These are phyloP conservation scores for Brachyalestes nurse DNA, from an alignment of 2,797 vertebrate genomes.

Conservation along the genomic window DNA sequence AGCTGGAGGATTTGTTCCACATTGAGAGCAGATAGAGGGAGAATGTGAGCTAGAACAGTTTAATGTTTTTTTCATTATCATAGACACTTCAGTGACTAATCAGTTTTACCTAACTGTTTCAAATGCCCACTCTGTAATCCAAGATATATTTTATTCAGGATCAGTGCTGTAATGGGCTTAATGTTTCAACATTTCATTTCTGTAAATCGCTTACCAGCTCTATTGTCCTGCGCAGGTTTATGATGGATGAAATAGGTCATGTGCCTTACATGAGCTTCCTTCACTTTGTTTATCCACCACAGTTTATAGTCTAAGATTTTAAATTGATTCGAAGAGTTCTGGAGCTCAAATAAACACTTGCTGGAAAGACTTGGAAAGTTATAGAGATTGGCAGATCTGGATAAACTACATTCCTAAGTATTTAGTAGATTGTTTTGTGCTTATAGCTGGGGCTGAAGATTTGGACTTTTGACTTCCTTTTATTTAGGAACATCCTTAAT, in stretches of 20 bases:
- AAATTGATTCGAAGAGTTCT: not conserved
- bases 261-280: slow-evolving; percentile 16
- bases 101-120: not conserved
- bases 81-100: no score
- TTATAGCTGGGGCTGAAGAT: slow-evolving; percentile 3
- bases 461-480: not conserved
- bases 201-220: slow-evolving; percentile 6
- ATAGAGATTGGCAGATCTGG: not conserved
- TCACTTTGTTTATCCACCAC: not conserved
- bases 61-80: not conserved
- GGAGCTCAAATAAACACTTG: slow-evolving; percentile 19
- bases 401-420: slow-evolving; percentile 15
- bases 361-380: not conserved
- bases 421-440: not conserved
- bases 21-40: not conserved
- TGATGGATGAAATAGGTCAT: not conserved
- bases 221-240: not conserved
- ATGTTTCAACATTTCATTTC: not conserved
- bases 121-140: not conserved
- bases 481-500: slow-evolving; percentile 7
- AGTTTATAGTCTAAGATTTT: slow-evolving; percentile 6
- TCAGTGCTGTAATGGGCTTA: not conserved
- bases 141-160: slow-evolving; percentile 8
- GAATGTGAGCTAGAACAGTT: not conserved
- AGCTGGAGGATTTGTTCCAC: not conserved